phyloP scores from a whole-genome alignment of 30 jellyfish, hydroid and myxozoan genomes.

The Pelagia noctiluca region DNA sequence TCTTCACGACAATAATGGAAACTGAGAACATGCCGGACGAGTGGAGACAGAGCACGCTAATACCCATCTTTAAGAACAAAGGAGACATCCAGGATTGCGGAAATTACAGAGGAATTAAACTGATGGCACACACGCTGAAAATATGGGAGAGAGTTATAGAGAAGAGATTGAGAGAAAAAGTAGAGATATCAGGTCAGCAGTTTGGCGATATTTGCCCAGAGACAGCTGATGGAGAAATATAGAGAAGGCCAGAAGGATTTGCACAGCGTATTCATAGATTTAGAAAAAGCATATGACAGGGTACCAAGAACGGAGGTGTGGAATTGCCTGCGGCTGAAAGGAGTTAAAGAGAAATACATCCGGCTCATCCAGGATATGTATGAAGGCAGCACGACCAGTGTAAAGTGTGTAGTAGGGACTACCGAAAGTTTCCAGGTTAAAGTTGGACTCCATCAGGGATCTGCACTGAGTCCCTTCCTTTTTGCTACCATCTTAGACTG shows the following conservation, averaged over 20 bases:
- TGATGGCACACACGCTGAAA: constrained; percentile 41
- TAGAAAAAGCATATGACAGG: constrained; percentile 44
- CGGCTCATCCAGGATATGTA: constrained; percentile 25
- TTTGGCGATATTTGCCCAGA: no score
- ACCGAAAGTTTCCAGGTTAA: constrained; percentile 10
- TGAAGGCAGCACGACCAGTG: constrained; percentile 23
- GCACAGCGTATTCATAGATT: constrained; percentile 28
- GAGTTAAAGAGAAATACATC: constrained; percentile 12
- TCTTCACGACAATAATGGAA: constrained; percentile 6
- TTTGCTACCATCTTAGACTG: constrained; percentile 25
- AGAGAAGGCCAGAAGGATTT: no score
- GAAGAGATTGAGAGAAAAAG: constrained; percentile 11
- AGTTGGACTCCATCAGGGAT: constrained; percentile 43
- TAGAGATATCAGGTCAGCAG: no score
- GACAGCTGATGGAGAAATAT: no score
- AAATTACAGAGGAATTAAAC: constrained; percentile 33
- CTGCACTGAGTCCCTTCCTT: constrained; percentile 46
- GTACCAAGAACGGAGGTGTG: constrained; percentile 49
- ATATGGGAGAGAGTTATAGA: constrained; percentile 23
- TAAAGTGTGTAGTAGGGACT: constrained; percentile 25
- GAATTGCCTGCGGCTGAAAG: constrained; percentile 23
- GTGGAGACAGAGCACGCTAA: constrained; percentile 26
- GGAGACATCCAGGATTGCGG: constrained; percentile 55
- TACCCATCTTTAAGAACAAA: constrained; percentile 23
- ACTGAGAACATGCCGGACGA: constrained; percentile 30